Evolutionary conservation across 2,888 invertebrate species (phyloP), one percentile per base, ranked within the genome.

Genomic region (Megamerina dolium): DNA sequence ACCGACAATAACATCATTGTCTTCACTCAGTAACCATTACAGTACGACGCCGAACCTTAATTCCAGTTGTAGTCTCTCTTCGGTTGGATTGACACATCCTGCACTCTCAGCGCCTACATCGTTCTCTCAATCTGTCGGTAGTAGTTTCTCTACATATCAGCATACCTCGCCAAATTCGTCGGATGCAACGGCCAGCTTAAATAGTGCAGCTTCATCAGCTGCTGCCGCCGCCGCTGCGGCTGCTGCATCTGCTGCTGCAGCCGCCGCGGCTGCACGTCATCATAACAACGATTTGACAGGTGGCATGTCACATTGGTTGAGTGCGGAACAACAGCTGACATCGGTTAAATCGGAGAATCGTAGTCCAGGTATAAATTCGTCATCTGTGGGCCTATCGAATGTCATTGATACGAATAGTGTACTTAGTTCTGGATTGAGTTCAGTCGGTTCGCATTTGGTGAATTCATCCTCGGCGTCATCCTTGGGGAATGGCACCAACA

Each of bases 281-380:
- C 37, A 46, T 17, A 47, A 50, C 30, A 35, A 37, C 2, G 47
- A 44, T n/a, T 18, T 42, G 30, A 23, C 20, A 5, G 41, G 34
- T 27, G 63, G 61, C 37, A 69, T 72, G 69, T 61, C 70, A 43
- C 70, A 71, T 51, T 72, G 72, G 72, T 48, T 72, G 44, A 43
- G 41, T 46, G 53, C 56, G 41, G 58, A 55, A 45, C 47, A 58
- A 34, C 81, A 83, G 45, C 48, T 61, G 37, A 59, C 71, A 29
- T 58, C 62, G 31, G 83, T 85, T 51, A 85, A 85, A 74, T 81
- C 81, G 59, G 85, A 85, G 72, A 80, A 82, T 56, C 80, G 83
- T 57, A 83, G 82, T 72, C 83, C 83, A 55, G 74, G 81, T 60
- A 76, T 77, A 57, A 80, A 30, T 19, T 42, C 46, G 37, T 34